Conservation (phyloP, 1,140 invertebrate species). For the Drosophila kikkawai region DNA sequence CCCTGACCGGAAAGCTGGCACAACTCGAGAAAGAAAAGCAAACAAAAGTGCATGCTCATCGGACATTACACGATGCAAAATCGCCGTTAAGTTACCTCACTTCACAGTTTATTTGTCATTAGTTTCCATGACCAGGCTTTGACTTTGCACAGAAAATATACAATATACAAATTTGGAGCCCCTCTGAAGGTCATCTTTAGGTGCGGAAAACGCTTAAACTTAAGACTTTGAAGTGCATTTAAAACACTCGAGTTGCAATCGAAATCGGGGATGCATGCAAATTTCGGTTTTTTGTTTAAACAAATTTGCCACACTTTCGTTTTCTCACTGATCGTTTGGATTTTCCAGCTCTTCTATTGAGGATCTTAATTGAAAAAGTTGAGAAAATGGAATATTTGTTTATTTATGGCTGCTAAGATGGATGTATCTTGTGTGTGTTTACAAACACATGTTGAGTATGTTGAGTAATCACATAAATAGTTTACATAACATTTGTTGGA, state of each 20-base stretch:
- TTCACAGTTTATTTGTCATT: constrained; percentile 39
- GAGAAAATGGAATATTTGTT: constrained; percentile 7
- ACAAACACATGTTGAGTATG: constrained; percentile 1
- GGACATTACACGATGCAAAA: constrained; percentile 42
- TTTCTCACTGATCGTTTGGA: not conserved
- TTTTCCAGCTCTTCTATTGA: constrained; percentile 13
- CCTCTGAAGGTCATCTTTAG: constrained; percentile 30
- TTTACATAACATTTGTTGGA: constrained; percentile 8
- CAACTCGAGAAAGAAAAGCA: constrained; percentile 27
- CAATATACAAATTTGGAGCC: constrained; percentile 14
- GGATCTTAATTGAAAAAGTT: constrained; percentile 16
- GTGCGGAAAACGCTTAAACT: constrained; percentile 18
- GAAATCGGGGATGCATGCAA: constrained; percentile 5
- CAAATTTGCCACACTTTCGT: constrained; percentile 26
- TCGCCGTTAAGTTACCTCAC: constrained; percentile 31
- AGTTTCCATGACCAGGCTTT: constrained; percentile 60
- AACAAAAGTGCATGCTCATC: constrained; percentile 73
- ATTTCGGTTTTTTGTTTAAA: constrained; percentile 3
- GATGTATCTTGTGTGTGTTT: constrained; percentile 10
- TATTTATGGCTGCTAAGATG: constrained; percentile 13
- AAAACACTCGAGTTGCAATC: not conserved
- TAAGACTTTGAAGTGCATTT: constrained; percentile 5
- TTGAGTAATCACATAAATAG: constrained; percentile 10
- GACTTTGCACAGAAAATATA: constrained; percentile 19
- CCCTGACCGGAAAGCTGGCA: constrained; percentile 71